These are phyloP conservation scores for Scolopax mira DNA, from an alignment of 2,113 vertebrate genomes.

Conservation along the genomic window DNA sequence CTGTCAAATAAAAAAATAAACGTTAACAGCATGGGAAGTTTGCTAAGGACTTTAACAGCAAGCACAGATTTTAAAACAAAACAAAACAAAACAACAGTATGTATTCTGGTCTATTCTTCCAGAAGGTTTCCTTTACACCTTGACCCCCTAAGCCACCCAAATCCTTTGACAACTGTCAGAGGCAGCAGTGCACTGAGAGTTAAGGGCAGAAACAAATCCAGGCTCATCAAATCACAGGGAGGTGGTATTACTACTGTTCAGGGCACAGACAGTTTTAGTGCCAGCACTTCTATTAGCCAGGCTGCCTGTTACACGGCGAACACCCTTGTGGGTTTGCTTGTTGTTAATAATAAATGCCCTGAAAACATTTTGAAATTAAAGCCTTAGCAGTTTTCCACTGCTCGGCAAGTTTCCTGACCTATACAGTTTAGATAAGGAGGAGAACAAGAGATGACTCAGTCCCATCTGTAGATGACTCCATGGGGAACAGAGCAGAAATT, in stretches of 20 bases:
- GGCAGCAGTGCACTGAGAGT: neutral
- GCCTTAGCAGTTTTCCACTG: neutral
- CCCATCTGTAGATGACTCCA: neutral
- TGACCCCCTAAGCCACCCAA: neutral
- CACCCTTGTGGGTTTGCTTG: neutral
- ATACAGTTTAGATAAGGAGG: neutral
- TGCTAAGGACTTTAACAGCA: neutral
- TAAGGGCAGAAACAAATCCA: neutral
- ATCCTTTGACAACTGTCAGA: neutral
- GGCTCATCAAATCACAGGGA: neutral
- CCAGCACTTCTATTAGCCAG: neutral
- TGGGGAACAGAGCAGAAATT: neutral
- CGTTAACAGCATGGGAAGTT: neutral
- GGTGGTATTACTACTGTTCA: neutral
- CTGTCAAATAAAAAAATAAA: neutral
- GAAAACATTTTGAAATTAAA: neutral
- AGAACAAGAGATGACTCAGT: neutral
- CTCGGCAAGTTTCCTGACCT: neutral
- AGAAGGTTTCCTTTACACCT: neutral
- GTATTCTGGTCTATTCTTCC: neutral
- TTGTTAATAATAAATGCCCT: neutral
- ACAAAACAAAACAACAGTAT: neutral
- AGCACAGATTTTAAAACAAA: neutral
- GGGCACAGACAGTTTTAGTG: neutral
- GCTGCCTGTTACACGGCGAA: neutral